A percentile compares a stretch with the other conserved stretches of the same genome.
phyloP scores from a whole-genome alignment of 2,797 vertebrate species.

The Notamacropus eugenii region DNA sequence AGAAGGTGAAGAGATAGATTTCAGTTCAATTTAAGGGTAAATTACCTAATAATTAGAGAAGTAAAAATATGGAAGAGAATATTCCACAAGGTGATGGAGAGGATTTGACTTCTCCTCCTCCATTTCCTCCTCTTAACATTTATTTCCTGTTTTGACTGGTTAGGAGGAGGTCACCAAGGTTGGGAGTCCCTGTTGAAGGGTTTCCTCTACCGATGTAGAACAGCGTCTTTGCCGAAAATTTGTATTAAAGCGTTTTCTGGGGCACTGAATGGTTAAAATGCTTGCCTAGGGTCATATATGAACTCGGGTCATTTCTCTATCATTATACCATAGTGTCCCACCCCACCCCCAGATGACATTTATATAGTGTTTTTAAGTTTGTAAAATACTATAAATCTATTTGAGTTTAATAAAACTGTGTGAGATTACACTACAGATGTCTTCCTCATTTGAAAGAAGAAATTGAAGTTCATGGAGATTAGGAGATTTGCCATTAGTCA shows the following conservation, averaged over 20 bases:
- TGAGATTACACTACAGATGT: background rate
- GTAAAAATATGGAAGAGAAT: background rate
- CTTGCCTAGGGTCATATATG: background rate
- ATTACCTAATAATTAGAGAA: background rate
- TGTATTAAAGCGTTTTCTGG: conserved; percentile 38
- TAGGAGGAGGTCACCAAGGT: background rate
- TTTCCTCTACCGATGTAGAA: conserved; percentile 9
- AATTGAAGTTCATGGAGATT: background rate
- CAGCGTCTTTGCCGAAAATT: background rate
- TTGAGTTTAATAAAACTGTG: background rate
- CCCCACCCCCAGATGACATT: background rate
- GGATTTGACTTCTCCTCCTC: background rate
- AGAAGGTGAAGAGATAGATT: background rate
- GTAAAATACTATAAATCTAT: background rate
- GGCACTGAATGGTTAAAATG: background rate
- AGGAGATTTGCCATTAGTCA: background rate
- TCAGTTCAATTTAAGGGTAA: background rate
- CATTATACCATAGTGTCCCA: background rate
- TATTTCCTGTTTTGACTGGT: background rate
- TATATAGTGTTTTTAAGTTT: background rate
- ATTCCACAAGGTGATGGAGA: background rate
- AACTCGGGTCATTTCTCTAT: background rate
- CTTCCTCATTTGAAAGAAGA: background rate
- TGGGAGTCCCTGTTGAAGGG: background rate
- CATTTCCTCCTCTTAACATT: background rate